phyloP scores from a whole-genome alignment of 2,113 vertebrate genomes.

The Phasianus colchicus region DNA sequence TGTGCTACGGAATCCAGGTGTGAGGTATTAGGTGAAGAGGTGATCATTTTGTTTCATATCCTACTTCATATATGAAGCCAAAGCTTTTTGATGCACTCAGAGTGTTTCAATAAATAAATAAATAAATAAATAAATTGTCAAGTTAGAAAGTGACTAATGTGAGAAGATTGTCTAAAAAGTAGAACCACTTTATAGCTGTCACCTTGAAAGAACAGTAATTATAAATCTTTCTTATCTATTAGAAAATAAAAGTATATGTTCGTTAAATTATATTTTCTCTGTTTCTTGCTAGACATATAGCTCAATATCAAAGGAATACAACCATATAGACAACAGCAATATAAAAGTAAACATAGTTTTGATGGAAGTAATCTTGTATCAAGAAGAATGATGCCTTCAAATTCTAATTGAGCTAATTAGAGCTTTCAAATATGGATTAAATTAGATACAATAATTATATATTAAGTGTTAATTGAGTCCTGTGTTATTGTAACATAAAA shows the following conservation, averaged over 20 bases:
- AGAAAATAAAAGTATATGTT: neutral
- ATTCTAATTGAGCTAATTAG: neutral
- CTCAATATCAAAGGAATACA: neutral
- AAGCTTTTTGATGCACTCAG: neutral
- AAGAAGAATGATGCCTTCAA: constrained; percentile 10
- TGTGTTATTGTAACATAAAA: neutral
- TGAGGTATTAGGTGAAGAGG: neutral
- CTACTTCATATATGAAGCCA: neutral
- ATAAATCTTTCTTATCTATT: neutral
- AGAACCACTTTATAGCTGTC: neutral
- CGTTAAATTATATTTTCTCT: neutral
- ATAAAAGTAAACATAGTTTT: neutral
- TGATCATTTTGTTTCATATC: neutral
- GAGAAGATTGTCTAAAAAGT: neutral
- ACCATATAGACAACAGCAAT: neutral
- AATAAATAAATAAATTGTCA: neutral
- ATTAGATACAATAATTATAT: neutral
- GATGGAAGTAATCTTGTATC: neutral
- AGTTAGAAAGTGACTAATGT: neutral
- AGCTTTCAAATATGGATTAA: neutral
- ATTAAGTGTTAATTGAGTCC: neutral
- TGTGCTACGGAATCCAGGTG: neutral
- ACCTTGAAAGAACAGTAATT: neutral
- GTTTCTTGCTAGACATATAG: neutral
- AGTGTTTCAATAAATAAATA: neutral